Percentiles rank a stretch among this genome's conserved stretches.
phyloP scores from a whole-genome alignment of 2,797 vertebrate species.

The Lycodopsis pacificus region DNA sequence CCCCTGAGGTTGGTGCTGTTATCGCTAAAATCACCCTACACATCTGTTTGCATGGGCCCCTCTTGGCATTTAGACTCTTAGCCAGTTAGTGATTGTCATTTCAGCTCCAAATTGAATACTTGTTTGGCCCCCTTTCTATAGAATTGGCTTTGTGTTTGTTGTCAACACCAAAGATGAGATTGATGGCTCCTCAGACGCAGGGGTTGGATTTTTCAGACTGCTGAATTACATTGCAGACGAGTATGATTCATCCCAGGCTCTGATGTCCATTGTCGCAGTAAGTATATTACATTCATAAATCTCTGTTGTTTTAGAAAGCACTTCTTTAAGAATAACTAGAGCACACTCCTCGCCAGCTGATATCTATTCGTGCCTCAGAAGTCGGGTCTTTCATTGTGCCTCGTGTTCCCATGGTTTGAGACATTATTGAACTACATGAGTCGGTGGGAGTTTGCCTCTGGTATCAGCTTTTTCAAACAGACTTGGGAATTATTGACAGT shows the following conservation, averaged over 20 bases:
- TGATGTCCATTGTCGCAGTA: constrained; percentile 89
- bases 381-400: constrained; percentile 47
- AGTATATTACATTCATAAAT: constrained; percentile 76
- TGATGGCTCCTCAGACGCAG: constrained; percentile 89
- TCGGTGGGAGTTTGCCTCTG: constrained; percentile 46
- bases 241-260: constrained; percentile 89
- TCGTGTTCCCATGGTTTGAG: constrained; percentile 39
- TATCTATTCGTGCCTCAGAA: constrained; percentile 45
- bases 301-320: constrained; percentile 56
- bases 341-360: constrained; percentile 20
- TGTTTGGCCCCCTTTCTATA: constrained; percentile 70
- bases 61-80: constrained; percentile 67
- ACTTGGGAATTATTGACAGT: constrained; percentile 58
- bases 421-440: constrained; percentile 55
- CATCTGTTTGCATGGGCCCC: constrained; percentile 42
- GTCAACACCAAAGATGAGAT: constrained; percentile 89
- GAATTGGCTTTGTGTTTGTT: constrained; percentile 97
- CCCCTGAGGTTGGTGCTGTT: constrained; percentile 89
- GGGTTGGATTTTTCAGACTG: constrained; percentile 91
- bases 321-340: constrained; percentile 33
- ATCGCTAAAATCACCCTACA: constrained; percentile 26
- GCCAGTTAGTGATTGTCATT: constrained; percentile 67
- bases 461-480: constrained; percentile 44
- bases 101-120: constrained; percentile 73
- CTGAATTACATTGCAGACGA: constrained; percentile 93